Evolutionary conservation across 2,888 invertebrate genomes (phyloP), one percentile per base, ranked within the genome.

Genomic region (Allygus modestus): DNA sequence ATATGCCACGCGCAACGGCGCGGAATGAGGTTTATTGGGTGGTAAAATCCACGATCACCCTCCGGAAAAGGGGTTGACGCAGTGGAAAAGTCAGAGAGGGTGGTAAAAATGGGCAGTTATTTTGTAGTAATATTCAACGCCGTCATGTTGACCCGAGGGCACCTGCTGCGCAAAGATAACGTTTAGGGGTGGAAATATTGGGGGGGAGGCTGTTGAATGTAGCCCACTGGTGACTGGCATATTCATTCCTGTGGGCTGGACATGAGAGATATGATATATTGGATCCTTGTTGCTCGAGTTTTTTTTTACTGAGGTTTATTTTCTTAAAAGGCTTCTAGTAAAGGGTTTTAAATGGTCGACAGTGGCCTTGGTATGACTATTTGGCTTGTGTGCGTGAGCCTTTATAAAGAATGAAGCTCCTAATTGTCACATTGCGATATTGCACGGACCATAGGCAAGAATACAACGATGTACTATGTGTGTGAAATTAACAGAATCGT

Each of bases 41-140:
- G 43, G 23, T 41, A 5, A 73, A 73, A n/a, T n/a, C n/a, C n/a
- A n/a, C n/a, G n/a, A n/a, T n/a, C 73, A 73, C 73, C 43, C 73
- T 73, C 43, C 41, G 73, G 73, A 43, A 69, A 73, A 73, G 43
- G 73, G 73, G 43, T 43, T 43, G 73, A 23, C n/a, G 33, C 33
- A 17, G 33, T 15, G 33, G 33, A 15, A n/a, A 33, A 28, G 61
- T 11, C 31, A 26, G 33, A 9, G 37, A n/a, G 31, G 73, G 73
- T 11, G 73, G 73, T 41, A 73, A 73, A 73, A 77, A 33, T 46
- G 77, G 77, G 54, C 46, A n/a, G 77, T 28, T 77, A 77, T 77
- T 77, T 77, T 77, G 77, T 77, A 77, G 77, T 77, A 77, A 77
- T 77, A 77, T 77, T 46, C 77, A 77, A 28, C 33, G 73, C 1